A percentile compares a stretch with the other conserved stretches of the same genome.
Conservation (phyloP, 2,797 vertebrate species). For the Melanogrammus aeglefinus region DNA sequence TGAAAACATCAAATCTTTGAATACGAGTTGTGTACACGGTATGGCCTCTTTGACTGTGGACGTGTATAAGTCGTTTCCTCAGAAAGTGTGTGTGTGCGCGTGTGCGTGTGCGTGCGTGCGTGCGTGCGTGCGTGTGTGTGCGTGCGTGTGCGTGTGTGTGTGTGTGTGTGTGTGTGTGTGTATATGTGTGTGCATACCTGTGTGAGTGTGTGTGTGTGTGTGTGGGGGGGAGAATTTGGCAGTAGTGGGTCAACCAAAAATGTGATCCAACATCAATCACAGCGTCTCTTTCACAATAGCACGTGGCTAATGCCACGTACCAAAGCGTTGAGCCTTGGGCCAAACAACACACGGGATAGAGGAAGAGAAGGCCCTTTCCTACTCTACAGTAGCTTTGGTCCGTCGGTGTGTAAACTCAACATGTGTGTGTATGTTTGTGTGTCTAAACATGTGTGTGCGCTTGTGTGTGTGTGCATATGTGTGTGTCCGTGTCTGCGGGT, state of each 20-base stretch:
- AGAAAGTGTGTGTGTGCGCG: not conserved
- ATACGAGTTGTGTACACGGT: not conserved
- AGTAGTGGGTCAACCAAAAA: not conserved
- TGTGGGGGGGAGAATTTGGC: not conserved
- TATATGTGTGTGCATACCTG: not conserved
- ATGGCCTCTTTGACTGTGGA: not conserved
- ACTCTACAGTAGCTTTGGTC: not conserved
- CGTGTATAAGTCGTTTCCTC: not conserved
- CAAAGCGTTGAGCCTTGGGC: not conserved
- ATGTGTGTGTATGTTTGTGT: not conserved
- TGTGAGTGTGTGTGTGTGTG: not conserved
- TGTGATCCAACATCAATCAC: not conserved
- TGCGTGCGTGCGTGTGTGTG: too few species aligned
- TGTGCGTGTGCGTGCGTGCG: too few species aligned
- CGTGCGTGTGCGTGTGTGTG: too few species aligned
- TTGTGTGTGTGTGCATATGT: constrained; percentile 6
- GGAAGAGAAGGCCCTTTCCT: not conserved
- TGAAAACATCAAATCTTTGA: not conserved
- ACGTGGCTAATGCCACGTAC: not conserved
- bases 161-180: too few species aligned
- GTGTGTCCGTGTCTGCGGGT: not conserved
- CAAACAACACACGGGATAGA: not conserved
- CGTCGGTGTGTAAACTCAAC: not conserved
- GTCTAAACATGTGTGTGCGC: not conserved
- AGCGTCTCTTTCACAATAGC: constrained; percentile 7